Percentiles rank a stretch among this genome's conserved stretches.
These are phyloP conservation scores for Diplolepis rosae DNA, from an alignment of 2,888 invertebrate species.

Conservation along the genomic window DNA sequence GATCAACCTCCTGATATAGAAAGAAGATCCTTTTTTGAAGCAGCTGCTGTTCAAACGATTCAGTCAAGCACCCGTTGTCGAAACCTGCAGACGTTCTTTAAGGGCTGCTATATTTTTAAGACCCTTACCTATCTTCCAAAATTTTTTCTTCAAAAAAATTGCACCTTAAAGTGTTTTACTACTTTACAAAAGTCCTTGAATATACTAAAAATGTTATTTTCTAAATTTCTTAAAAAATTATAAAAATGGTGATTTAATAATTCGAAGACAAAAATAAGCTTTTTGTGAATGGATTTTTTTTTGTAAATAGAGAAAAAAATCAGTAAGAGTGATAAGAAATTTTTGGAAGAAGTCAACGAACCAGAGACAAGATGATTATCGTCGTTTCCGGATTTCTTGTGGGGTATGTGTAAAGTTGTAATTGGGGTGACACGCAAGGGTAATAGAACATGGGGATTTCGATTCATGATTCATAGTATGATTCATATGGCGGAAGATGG, in stretches of 20 bases:
- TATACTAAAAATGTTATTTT: no score
- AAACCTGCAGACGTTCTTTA: conserved; percentile 47
- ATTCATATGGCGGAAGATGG: conserved; percentile 27
- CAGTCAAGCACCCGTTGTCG: conserved; percentile 58
- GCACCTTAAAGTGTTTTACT: not conserved
- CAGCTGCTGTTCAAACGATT: conserved; percentile 54
- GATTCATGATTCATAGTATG: conserved; percentile 31
- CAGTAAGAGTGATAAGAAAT: not conserved
- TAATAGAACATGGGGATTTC: conserved; percentile 32
- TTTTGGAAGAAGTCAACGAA: conserved; percentile 1
- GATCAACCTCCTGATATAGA: conserved; percentile 27
- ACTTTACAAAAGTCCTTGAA: not conserved
- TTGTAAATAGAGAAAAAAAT: not conserved
- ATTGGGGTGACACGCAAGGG: conserved; percentile 22
- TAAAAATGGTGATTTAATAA: not conserved
- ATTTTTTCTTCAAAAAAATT: not conserved
- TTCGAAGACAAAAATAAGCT: not conserved
- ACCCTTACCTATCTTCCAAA: not conserved
- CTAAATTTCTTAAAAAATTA: no score
- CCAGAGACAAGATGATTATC: conserved; percentile 65
- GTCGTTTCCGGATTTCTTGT: conserved; percentile 71
- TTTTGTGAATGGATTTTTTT: not conserved
- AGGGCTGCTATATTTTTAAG: not conserved
- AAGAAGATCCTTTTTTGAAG: conserved; percentile 51
- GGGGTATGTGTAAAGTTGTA: conserved; percentile 64